Evolutionary conservation across 2,888 invertebrate genomes (phyloP), one percentile per base, ranked within the genome.

Genomic region (Pterostichus madidus): DNA sequence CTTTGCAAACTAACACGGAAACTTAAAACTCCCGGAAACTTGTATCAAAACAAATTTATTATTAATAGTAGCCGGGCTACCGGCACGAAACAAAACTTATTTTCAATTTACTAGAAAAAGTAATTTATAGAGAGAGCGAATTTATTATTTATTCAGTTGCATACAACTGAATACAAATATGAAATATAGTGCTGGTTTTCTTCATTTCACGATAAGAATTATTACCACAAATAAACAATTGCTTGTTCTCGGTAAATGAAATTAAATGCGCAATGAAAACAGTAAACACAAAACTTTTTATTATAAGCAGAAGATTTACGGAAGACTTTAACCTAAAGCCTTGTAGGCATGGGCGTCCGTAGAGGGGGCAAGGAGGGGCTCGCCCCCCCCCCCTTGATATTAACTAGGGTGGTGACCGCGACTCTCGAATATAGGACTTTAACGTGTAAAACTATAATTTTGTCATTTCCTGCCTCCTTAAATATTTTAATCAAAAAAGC

Each of bases 1-100:
- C 39, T 71, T 71, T 44, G 17, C 64, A 39, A 64, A 44, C 44
- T 71, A 11, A 71, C 39, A 31, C 32, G 39, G 32, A 10, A 71
- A 44, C 44, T 71, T 15, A 71, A 71, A 71, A 71, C 64, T 64
- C 39, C 0, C 5, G 15, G 35, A 64, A 64, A 64, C 44, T 39
- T 44, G 68, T 17, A 71, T 71, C 44, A 46, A 71, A 46, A 71
- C 68, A 71, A 71, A 44, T 71, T 71, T 44, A 71, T 44, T 44
- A 71, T 71, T 71, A 44, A 71, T 71, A 35, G 32, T 13, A 39
- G 13, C 64, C 44, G 17, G 39, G 7, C 32, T 44, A 39, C 44
- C 17, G 15, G 44, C 68, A 71, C 68, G 68, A 44, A 71, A 44
- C 68, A 44, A 71, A 71, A 64, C 39, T 44, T 71, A 71, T 44